Conservation (phyloP, 2,113 vertebrate genomes). For the Cyprinodon variegatus region DNA sequence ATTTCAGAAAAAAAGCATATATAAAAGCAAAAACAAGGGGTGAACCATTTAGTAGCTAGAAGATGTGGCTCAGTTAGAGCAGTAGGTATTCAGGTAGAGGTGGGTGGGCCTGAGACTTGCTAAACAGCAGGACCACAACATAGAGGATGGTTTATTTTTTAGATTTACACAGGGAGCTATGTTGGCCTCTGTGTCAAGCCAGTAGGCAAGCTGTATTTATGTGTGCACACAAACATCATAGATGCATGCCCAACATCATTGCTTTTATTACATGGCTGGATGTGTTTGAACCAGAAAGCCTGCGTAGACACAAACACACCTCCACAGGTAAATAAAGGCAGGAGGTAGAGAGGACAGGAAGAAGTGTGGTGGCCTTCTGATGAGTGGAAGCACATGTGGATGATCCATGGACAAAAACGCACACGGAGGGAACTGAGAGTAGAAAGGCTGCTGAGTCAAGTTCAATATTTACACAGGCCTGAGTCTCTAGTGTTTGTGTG, state of each 20-base stretch:
- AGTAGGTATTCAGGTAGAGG: slow-evolving; percentile 23
- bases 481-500: slow-evolving; percentile 38
- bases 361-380: neutral
- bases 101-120: slow-evolving; percentile 17
- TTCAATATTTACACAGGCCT: slow-evolving; percentile 74
- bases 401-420: slow-evolving; percentile 14
- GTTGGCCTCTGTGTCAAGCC: slow-evolving; percentile 23
- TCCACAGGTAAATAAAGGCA: slow-evolving; percentile 50
- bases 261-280: slow-evolving; percentile 55
- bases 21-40: neutral
- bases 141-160: slow-evolving; percentile 30
- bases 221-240: slow-evolving; percentile 12
- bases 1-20: neutral
- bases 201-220: slow-evolving; percentile 28
- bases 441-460: slow-evolving; percentile 59
- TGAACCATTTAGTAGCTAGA: slow-evolving; percentile 15
- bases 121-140: slow-evolving; percentile 15
- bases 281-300: slow-evolving; percentile 40
- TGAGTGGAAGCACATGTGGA: slow-evolving; percentile 11
- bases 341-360: neutral
- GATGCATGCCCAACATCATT: slow-evolving; percentile 40
- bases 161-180: slow-evolving; percentile 34
- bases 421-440: slow-evolving; percentile 34
- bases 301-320: slow-evolving; percentile 36
- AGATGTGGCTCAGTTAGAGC: slow-evolving; percentile 26